Evolutionary conservation across 2,797 vertebrate species (phyloP).

Genomic region (Lepus townsendii): DNA sequence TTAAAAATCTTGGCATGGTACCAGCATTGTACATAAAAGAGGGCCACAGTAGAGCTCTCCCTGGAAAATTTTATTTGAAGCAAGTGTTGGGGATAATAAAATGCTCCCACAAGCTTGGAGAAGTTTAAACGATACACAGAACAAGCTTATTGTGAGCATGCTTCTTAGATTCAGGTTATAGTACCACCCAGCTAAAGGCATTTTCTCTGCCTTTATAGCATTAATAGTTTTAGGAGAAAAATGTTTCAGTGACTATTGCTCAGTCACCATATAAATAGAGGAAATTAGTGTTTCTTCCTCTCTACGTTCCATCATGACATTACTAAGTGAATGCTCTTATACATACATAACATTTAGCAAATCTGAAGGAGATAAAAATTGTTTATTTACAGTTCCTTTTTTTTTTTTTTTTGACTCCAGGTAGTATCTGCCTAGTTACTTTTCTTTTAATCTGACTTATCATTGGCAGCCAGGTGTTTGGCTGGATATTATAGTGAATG

Average conservation of each 20-base stretch:
- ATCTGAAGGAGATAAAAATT: background rate
- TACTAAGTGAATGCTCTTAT: conserved; percentile 30
- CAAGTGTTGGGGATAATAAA: conserved; percentile 58
- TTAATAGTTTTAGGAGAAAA: conserved; percentile 45
- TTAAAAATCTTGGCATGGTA: conserved; percentile 67
- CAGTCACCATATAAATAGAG: background rate
- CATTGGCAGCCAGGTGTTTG: conserved; percentile 9
- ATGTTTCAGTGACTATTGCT: conserved; percentile 24
- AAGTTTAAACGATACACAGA: conserved; percentile 62
- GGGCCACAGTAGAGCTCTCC: background rate
- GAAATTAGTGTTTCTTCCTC: background rate
- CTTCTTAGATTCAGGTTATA: conserved; percentile 44
- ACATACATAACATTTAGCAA: background rate
- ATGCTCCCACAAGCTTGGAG: background rate
- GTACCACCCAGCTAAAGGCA: background rate
- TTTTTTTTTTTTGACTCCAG: conserved; percentile 29
- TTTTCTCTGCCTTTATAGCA: conserved; percentile 35
- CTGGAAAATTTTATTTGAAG: conserved; percentile 43
- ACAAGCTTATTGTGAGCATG: background rate
- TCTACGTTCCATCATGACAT: background rate
- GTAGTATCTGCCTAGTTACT: conserved; percentile 23
- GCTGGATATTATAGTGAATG: background rate
- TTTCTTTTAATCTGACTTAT: conserved; percentile 37
- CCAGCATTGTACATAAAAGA: conserved; percentile 29
- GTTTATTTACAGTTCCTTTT: background rate